Percentiles rank a stretch among this genome's conserved stretches.
phyloP scores from a whole-genome alignment of 2,888 invertebrate species.

The Nymphalis polychloros region DNA sequence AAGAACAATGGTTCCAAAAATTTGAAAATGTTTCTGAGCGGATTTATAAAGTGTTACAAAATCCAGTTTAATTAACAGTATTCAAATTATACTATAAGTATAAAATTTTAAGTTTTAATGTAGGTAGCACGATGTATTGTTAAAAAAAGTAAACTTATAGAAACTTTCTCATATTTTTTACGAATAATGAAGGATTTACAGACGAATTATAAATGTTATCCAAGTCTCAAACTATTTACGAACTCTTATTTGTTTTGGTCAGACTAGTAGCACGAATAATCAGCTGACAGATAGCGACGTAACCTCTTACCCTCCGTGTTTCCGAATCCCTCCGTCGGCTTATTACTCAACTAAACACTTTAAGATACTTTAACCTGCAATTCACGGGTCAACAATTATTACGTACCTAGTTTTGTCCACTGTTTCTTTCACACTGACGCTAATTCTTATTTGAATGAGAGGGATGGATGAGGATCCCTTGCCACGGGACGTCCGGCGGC shows the following conservation, averaged over 20 bases:
- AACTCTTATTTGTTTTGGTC: conserved; percentile 11
- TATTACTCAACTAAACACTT: conserved; percentile 40
- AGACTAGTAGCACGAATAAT: neutral
- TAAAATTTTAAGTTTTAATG: too few species aligned
- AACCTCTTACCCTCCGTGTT: conserved; percentile 11
- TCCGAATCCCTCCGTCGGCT: conserved; percentile 13
- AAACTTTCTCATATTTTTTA: too few species aligned
- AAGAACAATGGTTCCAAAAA: conserved; percentile 2
- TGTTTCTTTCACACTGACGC: conserved; percentile 57
- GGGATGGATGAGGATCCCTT: conserved; percentile 52
- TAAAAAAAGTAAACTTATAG: too few species aligned
- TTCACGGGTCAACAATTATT: conserved; percentile 47
- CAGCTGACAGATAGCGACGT: conserved; percentile 19
- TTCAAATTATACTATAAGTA: too few species aligned
- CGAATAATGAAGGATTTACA: neutral
- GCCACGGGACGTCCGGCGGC: conserved; percentile 61
- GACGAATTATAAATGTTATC: neutral
- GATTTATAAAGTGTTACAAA: neutral
- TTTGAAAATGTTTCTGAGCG: neutral
- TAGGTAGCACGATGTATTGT: too few species aligned
- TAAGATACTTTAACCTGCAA: conserved; percentile 46
- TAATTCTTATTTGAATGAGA: conserved; percentile 53
- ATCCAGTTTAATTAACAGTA: too few species aligned
- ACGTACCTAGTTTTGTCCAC: conserved; percentile 51
- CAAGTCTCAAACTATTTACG: neutral